phyloP scores from a whole-genome alignment of 2,888 invertebrate species.

The Lepeophtheirus nordmannii region DNA sequence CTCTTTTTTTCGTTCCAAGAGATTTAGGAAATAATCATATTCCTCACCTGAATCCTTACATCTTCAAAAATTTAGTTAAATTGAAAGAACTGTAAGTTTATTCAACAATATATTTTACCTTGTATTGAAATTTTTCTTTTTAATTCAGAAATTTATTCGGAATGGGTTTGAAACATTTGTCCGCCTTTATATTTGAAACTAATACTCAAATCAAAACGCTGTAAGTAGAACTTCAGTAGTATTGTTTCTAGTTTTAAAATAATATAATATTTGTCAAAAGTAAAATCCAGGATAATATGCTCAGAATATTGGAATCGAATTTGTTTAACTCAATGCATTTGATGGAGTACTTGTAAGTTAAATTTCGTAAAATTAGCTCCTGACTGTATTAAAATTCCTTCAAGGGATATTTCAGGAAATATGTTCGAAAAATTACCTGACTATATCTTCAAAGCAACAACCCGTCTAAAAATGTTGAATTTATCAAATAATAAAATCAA shows the following conservation, averaged over 20 bases:
- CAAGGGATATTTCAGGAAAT: not conserved
- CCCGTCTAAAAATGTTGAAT: not conserved
- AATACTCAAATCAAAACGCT: not conserved
- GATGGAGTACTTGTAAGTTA: not conserved
- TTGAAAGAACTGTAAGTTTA: slow-evolving; percentile 6
- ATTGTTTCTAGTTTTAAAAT: not conserved
- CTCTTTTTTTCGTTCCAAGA: not conserved
- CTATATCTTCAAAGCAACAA: not conserved
- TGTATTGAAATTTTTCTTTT: too few relatives aligned
- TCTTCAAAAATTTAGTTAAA: not conserved
- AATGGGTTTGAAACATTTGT: not conserved
- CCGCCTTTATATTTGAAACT: not conserved
- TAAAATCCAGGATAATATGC: not conserved
- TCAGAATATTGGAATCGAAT: not conserved
- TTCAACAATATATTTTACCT: not conserved
- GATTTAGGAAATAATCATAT: slow-evolving; percentile 1
- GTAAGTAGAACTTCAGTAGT: not conserved
- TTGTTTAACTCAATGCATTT: not conserved
- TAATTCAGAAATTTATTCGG: not conserved
- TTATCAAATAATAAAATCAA: not conserved
- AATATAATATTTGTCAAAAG: not conserved
- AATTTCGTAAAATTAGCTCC: not conserved
- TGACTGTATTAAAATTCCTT: not conserved
- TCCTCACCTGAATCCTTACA: not conserved
- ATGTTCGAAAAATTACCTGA: not conserved